Evolutionary conservation across 1,140 invertebrate genomes (phyloP).

Genomic region (Drosophila sp.): DNA sequence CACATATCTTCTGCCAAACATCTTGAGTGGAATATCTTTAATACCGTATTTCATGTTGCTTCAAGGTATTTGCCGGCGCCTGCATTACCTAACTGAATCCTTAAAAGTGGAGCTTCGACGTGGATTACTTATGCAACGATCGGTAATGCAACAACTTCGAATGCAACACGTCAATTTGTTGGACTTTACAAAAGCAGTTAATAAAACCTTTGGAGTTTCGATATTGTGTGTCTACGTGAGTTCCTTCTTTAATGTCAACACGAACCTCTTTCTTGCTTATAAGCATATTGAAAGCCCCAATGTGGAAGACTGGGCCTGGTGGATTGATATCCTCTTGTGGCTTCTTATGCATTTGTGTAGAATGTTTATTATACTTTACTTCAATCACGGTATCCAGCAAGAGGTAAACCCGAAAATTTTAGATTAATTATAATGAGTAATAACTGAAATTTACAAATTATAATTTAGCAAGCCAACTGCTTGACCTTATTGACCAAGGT

Average conservation of each 20-base stretch:
- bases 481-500: constrained; percentile 32
- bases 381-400: constrained; percentile 50
- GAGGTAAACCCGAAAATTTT: constrained; percentile 20
- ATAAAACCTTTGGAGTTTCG: constrained; percentile 52
- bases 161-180: constrained; percentile 46
- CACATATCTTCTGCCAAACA: constrained; percentile 58
- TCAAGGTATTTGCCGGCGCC: constrained; percentile 35
- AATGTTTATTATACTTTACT: constrained; percentile 62
- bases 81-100: constrained; percentile 22
- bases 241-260: constrained; percentile 70
- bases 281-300: constrained; percentile 54
- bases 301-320: constrained; percentile 26
- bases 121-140: background rate
- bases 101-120: constrained; percentile 27
- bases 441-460: no score
- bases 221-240: constrained; percentile 65
- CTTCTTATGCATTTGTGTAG: constrained; percentile 67
- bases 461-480: constrained; percentile 51
- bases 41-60: constrained; percentile 55
- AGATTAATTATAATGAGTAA: no score
- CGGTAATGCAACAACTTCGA: constrained; percentile 40
- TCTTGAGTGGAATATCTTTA: constrained; percentile 53
- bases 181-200: constrained; percentile 58
- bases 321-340: constrained; percentile 56
- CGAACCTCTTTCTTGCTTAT: constrained; percentile 67